Evolutionary conservation across 2,113 vertebrate genomes (phyloP).

Genomic region (Mastomys coucha): DNA sequence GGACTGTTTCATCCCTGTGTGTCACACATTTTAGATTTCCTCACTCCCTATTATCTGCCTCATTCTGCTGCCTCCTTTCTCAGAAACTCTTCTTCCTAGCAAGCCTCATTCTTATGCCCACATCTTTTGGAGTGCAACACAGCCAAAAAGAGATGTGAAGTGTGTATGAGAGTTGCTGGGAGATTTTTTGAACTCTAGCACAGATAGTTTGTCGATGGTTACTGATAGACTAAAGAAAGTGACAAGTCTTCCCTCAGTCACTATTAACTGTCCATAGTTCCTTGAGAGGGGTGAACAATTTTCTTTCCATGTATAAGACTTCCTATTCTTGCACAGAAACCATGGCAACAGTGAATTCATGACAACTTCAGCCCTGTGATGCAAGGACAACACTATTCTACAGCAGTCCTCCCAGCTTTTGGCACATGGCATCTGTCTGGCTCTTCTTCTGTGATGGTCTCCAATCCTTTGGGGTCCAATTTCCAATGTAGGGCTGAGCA

Average conservation of each 20-base stretch:
- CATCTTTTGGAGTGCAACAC: background rate
- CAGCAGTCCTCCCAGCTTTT: rapidly evolving
- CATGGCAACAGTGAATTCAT: no score
- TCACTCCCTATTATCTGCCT: no score
- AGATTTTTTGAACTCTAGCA: no score
- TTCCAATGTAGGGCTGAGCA: no score
- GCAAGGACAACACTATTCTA: background rate
- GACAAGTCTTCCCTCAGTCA: background rate
- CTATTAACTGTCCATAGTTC: background rate
- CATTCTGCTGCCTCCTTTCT: background rate
- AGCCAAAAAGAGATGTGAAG: background rate
- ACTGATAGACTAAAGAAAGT: background rate
- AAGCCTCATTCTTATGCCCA: no score
- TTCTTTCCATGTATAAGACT: background rate
- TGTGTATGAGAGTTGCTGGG: no score
- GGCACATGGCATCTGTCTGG: no score
- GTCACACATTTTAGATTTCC: background rate
- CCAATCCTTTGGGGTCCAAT: background rate
- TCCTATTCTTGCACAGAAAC: no score
- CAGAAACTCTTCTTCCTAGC: background rate
- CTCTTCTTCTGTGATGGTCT: background rate
- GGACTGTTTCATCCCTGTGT: background rate
- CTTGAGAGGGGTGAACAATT: background rate
- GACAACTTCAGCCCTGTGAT: background rate
- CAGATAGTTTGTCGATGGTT: background rate